These are phyloP conservation scores for Anaspis maculata DNA, from an alignment of 2,888 invertebrate genomes.

Conservation along the genomic window DNA sequence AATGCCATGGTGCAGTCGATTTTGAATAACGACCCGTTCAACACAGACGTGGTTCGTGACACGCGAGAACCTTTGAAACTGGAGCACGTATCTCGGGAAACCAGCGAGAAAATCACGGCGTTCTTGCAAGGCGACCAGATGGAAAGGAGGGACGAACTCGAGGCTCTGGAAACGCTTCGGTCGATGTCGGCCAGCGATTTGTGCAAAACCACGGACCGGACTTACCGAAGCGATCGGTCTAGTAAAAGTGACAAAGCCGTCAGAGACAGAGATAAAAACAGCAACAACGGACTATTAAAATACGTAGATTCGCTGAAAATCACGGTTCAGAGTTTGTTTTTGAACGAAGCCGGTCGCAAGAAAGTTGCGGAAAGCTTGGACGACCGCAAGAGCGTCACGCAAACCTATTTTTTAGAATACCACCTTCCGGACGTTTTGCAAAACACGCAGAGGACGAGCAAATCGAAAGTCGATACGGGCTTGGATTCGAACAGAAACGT, in stretches of 20 bases:
- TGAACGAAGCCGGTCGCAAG: conserved; percentile 42
- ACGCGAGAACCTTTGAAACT: conserved; percentile 4
- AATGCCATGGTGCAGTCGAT: conserved; percentile 40
- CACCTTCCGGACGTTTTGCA: conserved; percentile 34
- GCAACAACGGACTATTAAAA: conserved; percentile 21
- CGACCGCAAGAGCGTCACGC: conserved; percentile 22
- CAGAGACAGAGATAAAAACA: conserved; percentile 15
- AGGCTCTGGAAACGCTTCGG: conserved; percentile 39
- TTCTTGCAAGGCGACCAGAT: conserved; percentile 41
- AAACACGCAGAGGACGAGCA: conserved; percentile 24
- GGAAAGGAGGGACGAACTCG: conserved; percentile 36
- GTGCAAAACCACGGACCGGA: conserved; percentile 30
- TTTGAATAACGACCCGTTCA: conserved; percentile 37
- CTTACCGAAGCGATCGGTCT: conserved; percentile 19
- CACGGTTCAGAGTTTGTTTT: conserved; percentile 38
- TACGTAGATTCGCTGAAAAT: conserved; percentile 43
- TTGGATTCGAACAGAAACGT: conserved; percentile 33
- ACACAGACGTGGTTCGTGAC: conserved; percentile 23
- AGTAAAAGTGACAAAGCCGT: conserved; percentile 17
- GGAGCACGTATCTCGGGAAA: conserved; percentile 11
- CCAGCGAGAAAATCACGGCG: conserved; percentile 28
- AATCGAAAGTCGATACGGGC: conserved; percentile 36
- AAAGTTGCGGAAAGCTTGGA: no score
- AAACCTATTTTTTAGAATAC: conserved; percentile 45
- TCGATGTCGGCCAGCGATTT: conserved; percentile 38